A percentile compares a stretch with the other conserved stretches of the same genome.
phyloP scores from a whole-genome alignment of 2,797 vertebrate genomes.

The Allobates femoralis region DNA sequence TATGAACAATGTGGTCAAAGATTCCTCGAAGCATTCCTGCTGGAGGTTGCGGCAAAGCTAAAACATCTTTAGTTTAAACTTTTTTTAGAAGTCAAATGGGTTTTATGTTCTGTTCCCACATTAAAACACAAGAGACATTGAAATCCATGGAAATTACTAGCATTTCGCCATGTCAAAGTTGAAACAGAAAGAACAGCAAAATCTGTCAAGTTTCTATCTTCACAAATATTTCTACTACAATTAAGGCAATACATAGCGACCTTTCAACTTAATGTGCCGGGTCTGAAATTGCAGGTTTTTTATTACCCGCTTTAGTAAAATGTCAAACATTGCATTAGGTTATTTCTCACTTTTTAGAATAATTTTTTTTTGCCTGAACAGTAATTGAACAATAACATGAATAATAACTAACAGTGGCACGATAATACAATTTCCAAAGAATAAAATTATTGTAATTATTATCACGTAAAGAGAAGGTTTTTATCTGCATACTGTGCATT shows the following conservation, averaged over 20 bases:
- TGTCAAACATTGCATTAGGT: slow-evolving; percentile 51
- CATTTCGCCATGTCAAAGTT: not conserved
- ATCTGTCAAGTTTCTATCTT: slow-evolving; percentile 26
- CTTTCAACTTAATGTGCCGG: slow-evolving; percentile 19
- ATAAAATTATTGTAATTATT: slow-evolving; percentile 59
- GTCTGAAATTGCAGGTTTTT: slow-evolving; percentile 28
- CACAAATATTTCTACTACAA: slow-evolving; percentile 35
- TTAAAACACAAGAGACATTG: not conserved
- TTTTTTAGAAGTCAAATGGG: not conserved
- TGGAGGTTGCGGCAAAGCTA: no score
- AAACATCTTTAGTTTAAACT: not conserved
- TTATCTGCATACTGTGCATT: slow-evolving; percentile 46
- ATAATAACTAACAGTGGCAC: slow-evolving; percentile 48
- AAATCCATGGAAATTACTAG: not conserved
- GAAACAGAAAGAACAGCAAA: slow-evolving; percentile 15
- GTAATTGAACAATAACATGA: slow-evolving; percentile 55
- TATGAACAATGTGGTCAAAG: no score
- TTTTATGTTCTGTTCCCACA: not conserved
- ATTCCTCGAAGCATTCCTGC: no score
- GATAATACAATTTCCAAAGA: slow-evolving; percentile 39
- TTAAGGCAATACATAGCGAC: slow-evolving; percentile 25
- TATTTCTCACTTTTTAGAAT: slow-evolving; percentile 29
- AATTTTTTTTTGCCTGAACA: slow-evolving; percentile 22
- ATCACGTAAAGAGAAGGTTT: slow-evolving; percentile 20
- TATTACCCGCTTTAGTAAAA: slow-evolving; percentile 44